Evolutionary conservation across 2,113 vertebrate genomes (phyloP).

Genomic region (Mixornis gularis): DNA sequence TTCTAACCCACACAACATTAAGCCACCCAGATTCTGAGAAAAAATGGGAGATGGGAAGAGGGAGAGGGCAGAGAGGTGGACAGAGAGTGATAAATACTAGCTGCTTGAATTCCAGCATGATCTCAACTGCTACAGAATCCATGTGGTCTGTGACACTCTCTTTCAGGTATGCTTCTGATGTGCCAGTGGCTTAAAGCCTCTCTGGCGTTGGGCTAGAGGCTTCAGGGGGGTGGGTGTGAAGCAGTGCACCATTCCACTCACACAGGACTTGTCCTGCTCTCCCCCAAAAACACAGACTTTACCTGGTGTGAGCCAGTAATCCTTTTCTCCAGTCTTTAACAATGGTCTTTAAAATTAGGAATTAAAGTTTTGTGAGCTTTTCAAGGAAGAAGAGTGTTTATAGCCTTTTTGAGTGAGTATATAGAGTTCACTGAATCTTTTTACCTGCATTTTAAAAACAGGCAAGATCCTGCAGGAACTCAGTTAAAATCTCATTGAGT

Average conservation of each 20-base stretch:
- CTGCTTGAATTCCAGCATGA: not conserved
- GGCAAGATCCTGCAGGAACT: not conserved
- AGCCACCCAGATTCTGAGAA: not conserved
- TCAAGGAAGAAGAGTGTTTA: not conserved
- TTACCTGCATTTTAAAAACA: not conserved
- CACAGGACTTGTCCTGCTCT: not conserved
- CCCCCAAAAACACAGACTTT: too few relatives aligned
- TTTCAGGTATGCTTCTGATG: too few relatives aligned
- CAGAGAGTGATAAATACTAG: not conserved
- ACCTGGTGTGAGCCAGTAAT: not conserved
- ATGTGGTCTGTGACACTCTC: not conserved
- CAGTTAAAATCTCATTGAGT: not conserved
- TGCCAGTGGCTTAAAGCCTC: too few relatives aligned
- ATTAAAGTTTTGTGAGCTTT: not conserved
- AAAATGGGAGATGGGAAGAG: rapidly evolving
- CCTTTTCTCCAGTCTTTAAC: not conserved
- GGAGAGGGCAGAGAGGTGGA: not conserved
- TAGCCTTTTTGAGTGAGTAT: not conserved
- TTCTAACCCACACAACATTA: not conserved
- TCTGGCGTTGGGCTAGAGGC: not conserved
- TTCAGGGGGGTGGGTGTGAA: rapidly evolving
- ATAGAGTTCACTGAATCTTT: not conserved
- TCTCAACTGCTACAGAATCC: not conserved
- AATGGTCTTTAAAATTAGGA: not conserved
- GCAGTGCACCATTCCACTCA: too few relatives aligned